Percentiles rank a stretch among this genome's conserved stretches.
These are phyloP conservation scores for Erebia palarica DNA, from an alignment of 2,888 invertebrate species.

Conservation along the genomic window DNA sequence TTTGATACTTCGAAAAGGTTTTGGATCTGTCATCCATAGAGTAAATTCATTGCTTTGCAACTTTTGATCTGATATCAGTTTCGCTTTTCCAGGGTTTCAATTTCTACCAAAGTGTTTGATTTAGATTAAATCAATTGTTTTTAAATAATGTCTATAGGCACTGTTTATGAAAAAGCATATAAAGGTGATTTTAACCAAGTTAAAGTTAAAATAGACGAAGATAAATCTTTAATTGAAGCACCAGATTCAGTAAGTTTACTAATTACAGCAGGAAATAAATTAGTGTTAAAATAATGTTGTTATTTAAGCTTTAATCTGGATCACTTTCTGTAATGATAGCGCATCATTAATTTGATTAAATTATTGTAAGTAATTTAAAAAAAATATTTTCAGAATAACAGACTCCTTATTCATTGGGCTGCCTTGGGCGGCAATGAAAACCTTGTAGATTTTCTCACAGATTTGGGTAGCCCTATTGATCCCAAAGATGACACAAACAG, in stretches of 20 bases:
- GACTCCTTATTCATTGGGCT: constrained; percentile 91
- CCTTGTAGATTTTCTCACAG: constrained; percentile 86
- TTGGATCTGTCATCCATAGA: too few relatives aligned
- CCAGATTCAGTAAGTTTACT: constrained; percentile 63
- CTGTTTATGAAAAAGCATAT: constrained; percentile 86
- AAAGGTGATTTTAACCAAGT: constrained; percentile 87
- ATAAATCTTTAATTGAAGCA: constrained; percentile 58
- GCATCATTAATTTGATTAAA: too few relatives aligned
- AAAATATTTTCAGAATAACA: constrained; percentile 80
- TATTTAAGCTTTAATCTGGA: not conserved
- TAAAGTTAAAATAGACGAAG: constrained; percentile 83
- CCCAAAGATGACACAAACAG: constrained; percentile 88
- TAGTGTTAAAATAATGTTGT: not conserved
- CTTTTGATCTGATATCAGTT: too few relatives aligned
- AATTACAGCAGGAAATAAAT: not conserved
- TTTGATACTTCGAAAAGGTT: too few relatives aligned
- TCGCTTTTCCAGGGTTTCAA: too few relatives aligned
- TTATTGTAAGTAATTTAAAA: not conserved
- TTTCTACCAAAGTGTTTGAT: too few relatives aligned
- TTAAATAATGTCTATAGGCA: constrained; percentile 65
- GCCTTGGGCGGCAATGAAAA: constrained; percentile 89
- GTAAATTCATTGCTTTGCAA: too few relatives aligned
- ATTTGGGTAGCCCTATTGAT: constrained; percentile 86
- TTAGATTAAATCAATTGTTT: too few relatives aligned
- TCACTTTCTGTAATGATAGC: too few relatives aligned